phyloP scores from a whole-genome alignment of 2,113 vertebrate genomes.

The Ictalurus furcatus region DNA sequence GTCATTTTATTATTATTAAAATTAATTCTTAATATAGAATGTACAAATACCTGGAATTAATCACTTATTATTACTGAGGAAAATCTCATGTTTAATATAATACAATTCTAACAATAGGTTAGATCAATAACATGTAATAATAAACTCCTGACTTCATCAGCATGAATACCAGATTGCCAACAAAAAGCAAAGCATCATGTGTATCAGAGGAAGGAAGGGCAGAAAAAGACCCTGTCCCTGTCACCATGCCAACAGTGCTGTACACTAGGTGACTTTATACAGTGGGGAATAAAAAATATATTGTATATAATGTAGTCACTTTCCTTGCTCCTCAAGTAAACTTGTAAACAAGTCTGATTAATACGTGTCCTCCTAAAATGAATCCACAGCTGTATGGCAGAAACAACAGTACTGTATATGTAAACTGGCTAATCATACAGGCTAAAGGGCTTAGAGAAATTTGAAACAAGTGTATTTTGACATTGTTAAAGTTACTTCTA shows the following conservation, averaged over 20 bases:
- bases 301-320: not conserved
- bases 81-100: not conserved
- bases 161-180: not conserved
- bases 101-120: not conserved
- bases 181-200: not conserved
- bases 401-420: not conserved
- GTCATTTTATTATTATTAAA: not conserved
- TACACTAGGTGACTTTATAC: not conserved
- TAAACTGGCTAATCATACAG: not conserved
- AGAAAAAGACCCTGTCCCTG: not conserved
- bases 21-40: not conserved
- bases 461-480: not conserved
- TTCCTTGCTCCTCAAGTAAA: not conserved
- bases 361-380: not conserved
- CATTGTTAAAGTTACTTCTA: not conserved
- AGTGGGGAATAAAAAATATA: not conserved
- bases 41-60: not conserved
- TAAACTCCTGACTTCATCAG: not conserved
- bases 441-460: not conserved
- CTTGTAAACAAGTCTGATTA: not conserved
- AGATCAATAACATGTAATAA: not conserved
- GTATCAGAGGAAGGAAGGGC: not conserved
- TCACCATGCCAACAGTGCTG: not conserved
- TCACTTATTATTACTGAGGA: not conserved
- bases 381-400: not conserved